These are phyloP conservation scores for Aplodontia rufa DNA, from an alignment of 2,113 vertebrate genomes.

Conservation along the genomic window DNA sequence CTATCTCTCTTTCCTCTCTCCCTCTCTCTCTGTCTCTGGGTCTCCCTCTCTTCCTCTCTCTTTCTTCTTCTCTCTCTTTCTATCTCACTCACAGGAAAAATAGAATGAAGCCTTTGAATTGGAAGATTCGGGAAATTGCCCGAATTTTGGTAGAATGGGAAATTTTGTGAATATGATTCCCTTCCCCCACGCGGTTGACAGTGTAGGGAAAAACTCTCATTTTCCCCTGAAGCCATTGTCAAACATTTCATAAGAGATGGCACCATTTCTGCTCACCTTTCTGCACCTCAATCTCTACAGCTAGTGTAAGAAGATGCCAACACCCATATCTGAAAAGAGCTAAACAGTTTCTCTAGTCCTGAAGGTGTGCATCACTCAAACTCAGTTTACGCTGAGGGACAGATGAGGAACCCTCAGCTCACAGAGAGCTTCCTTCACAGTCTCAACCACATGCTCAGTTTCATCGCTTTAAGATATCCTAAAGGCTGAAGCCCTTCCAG, in stretches of 20 bases:
- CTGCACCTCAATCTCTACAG: slow-evolving; percentile 49
- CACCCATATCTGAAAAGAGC: slow-evolving; percentile 31
- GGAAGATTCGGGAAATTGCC: background rate
- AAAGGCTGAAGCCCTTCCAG: slow-evolving; percentile 11
- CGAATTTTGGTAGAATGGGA: slow-evolving; percentile 24
- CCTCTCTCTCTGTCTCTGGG: background rate
- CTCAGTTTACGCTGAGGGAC: slow-evolving; percentile 42
- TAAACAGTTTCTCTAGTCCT: slow-evolving; percentile 29
- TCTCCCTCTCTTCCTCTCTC: background rate
- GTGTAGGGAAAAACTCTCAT: slow-evolving; percentile 11
- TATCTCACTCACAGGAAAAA: slow-evolving; percentile 34
- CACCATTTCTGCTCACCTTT: slow-evolving; percentile 34
- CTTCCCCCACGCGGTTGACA: background rate
- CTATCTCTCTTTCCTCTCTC: background rate
- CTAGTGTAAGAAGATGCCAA: slow-evolving; percentile 49
- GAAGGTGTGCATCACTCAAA: slow-evolving; percentile 46
- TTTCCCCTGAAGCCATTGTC: slow-evolving; percentile 44
- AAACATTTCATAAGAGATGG: slow-evolving; percentile 20
- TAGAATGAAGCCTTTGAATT: background rate
- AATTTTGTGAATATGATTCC: background rate
- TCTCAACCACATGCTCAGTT: slow-evolving; percentile 46
- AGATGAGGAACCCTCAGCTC: slow-evolving; percentile 7
- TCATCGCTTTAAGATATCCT: slow-evolving; percentile 14
- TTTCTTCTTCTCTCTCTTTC: background rate
- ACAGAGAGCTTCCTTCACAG: slow-evolving; percentile 33